phyloP scores from a whole-genome alignment of 2,888 invertebrate genomes.

The Scotopteryx bipunctaria region DNA sequence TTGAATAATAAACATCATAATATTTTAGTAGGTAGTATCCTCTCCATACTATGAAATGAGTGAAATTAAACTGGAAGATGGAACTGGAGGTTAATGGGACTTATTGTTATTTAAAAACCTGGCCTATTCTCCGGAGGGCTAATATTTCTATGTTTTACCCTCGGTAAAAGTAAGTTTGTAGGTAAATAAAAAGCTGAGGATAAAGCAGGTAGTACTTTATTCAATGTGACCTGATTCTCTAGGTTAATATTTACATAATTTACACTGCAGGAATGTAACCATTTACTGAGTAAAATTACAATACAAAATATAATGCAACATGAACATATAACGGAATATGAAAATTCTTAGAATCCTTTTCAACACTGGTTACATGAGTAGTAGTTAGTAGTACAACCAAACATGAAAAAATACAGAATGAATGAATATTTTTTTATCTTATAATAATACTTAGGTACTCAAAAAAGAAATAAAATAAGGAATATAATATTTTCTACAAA shows the following conservation, averaged over 20 bases:
- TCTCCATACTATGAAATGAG: too few relatives aligned
- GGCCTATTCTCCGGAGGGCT: too few relatives aligned
- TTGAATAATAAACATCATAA: too few relatives aligned
- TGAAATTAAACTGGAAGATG: too few relatives aligned
- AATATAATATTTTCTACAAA: background rate
- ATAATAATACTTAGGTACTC: background rate
- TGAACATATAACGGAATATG: too few relatives aligned
- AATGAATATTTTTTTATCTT: background rate
- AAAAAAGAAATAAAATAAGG: background rate
- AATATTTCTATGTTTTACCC: too few relatives aligned
- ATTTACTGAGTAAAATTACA: constrained; percentile 26
- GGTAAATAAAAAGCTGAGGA: constrained; percentile 6
- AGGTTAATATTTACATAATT: constrained; percentile 75
- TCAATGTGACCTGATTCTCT: constrained; percentile 77
- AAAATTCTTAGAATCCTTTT: too few relatives aligned
- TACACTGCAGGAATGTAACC: constrained; percentile 72
- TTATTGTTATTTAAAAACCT: too few relatives aligned
- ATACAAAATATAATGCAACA: constrained; percentile 12
- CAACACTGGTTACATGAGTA: too few relatives aligned
- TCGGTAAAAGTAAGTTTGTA: background rate
- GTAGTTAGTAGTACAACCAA: background rate
- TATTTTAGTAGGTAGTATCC: too few relatives aligned
- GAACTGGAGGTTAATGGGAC: too few relatives aligned
- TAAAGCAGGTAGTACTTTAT: constrained; percentile 52
- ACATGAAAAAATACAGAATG: background rate